These are phyloP conservation scores for Dicrostonyx torquatus DNA, from an alignment of 2,797 vertebrate genomes.

Conservation along the genomic window DNA sequence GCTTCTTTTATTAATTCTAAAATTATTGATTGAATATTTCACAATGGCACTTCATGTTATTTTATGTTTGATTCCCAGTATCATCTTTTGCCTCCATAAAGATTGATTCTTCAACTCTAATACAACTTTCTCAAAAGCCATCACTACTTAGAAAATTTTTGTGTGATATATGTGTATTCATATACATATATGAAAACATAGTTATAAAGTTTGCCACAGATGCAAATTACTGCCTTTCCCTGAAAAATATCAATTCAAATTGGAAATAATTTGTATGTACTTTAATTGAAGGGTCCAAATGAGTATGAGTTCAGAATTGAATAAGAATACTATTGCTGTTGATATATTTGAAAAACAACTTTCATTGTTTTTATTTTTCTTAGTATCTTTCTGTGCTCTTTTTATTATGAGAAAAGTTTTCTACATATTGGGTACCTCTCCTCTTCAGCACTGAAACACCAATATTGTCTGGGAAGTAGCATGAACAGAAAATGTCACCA, in stretches of 20 bases:
- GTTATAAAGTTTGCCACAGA: background rate
- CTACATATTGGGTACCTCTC: background rate
- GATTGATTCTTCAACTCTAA: background rate
- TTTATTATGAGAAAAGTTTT: background rate
- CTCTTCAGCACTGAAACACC: background rate
- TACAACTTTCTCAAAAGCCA: background rate
- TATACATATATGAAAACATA: no score
- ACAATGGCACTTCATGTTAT: background rate
- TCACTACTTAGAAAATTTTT: background rate
- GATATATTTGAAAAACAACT: background rate
- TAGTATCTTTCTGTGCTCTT: background rate
- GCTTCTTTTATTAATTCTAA: constrained; percentile 6
- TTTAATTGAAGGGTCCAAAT: background rate
- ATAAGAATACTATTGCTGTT: background rate
- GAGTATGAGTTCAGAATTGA: background rate
- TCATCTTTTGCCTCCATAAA: background rate
- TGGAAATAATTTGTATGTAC: background rate
- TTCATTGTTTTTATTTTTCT: background rate
- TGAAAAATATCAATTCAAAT: background rate
- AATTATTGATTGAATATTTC: background rate
- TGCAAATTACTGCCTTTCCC: background rate
- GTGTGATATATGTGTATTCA: background rate
- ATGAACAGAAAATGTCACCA: background rate
- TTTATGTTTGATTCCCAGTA: background rate
- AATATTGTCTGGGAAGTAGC: background rate